phyloP scores from a whole-genome alignment of 2,113 vertebrate species.

The Trematomus loennbergii region DNA sequence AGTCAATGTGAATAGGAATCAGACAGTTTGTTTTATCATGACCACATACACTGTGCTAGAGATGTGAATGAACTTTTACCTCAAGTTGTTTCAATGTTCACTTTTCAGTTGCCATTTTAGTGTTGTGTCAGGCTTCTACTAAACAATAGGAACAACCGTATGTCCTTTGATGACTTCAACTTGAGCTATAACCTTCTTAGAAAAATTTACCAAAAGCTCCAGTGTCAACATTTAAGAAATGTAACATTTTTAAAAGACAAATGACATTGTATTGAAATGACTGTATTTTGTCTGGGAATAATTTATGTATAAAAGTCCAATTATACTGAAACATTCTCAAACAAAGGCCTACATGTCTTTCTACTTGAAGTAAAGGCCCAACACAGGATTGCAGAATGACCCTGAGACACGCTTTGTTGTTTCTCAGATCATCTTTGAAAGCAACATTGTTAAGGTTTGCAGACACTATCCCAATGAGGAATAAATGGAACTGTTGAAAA shows the following conservation, averaged over 20 bases:
- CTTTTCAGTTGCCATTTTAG: neutral
- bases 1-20: too few relatives aligned
- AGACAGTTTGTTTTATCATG: too few relatives aligned
- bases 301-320: neutral
- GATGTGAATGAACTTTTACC: neutral
- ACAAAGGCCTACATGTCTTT: neutral
- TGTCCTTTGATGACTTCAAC: neutral
- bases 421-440: neutral
- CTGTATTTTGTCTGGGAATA: neutral
- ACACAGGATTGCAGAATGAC: neutral
- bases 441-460: neutral
- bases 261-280: neutral
- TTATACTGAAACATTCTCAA: neutral
- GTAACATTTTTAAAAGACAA: neutral
- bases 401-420: constrained; percentile 4
- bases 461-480: neutral
- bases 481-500: constrained; percentile 22
- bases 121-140: neutral
- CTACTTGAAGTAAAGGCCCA: neutral
- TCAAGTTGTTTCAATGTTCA: neutral
- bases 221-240: neutral
- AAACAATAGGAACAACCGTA: neutral
- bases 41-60: too few relatives aligned
- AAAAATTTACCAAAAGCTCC: neutral
- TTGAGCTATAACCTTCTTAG: neutral